Conservation (phyloP, 2,888 invertebrate genomes). For the Macaria liturata region DNA sequence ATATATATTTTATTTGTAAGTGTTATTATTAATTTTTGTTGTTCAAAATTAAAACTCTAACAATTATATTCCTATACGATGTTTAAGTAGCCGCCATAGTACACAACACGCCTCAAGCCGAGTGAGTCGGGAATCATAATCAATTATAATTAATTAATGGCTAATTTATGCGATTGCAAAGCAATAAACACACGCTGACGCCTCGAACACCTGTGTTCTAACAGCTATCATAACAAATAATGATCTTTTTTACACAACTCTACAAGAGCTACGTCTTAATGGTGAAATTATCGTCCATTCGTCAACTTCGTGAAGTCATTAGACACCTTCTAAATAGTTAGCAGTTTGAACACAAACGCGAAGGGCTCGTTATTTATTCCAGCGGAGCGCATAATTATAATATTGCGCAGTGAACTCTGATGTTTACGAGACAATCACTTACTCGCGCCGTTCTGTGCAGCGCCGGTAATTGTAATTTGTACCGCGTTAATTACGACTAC, state of each 20-base stretch:
- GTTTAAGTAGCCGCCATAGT: constrained; percentile 15
- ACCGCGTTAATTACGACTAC: constrained; percentile 51
- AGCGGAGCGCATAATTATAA: constrained; percentile 44
- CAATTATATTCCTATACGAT: not conserved
- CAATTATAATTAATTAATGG: constrained; percentile 56
- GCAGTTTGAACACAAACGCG: constrained; percentile 17
- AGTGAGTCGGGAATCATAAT: constrained; percentile 33
- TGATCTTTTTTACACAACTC: not conserved
- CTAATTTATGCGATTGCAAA: constrained; percentile 56
- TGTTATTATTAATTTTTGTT: too few relatives aligned
- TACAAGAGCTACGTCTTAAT: not conserved
- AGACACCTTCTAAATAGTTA: not conserved
- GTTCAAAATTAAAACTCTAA: too few relatives aligned
- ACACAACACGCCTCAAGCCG: constrained; percentile 18
- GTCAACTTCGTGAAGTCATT: not conserved
- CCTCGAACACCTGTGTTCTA: constrained; percentile 41
- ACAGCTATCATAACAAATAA: constrained; percentile 1
- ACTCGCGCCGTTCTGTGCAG: constrained; percentile 33
- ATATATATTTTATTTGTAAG: too few relatives aligned
- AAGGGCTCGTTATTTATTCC: constrained; percentile 42
- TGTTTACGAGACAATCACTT: constrained; percentile 57
- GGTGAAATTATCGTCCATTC: constrained; percentile 3
- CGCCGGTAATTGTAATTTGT: constrained; percentile 53
- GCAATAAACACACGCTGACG: constrained; percentile 47
- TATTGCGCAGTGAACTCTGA: constrained; percentile 55